phyloP scores from a whole-genome alignment of 2,888 invertebrate species.

The Colletes collaris region DNA sequence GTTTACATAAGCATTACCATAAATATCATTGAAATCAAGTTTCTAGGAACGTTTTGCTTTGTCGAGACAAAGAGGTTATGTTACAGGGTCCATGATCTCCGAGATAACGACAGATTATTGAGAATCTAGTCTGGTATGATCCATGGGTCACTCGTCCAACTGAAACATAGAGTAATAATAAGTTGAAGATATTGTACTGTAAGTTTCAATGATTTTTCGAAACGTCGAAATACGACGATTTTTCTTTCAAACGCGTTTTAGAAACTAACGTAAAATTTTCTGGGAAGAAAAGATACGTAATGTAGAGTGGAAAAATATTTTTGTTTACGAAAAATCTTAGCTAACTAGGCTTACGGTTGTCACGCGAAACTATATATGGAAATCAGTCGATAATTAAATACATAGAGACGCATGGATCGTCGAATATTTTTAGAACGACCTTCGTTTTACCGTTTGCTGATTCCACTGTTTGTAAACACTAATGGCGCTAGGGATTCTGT shows the following conservation, averaged over 20 bases:
- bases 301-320: neutral
- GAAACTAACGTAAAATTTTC: too few relatives aligned
- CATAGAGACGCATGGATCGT: slow-evolving; percentile 17
- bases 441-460: slow-evolving; percentile 28
- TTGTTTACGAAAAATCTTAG: neutral
- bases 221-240: neutral
- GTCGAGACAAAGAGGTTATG: neutral
- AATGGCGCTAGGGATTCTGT: neutral
- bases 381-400: slow-evolving; percentile 30
- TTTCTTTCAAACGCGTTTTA: neutral
- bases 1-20: neutral
- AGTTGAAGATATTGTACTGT: slow-evolving; percentile 4
- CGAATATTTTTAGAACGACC: slow-evolving; percentile 40
- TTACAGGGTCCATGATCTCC: slow-evolving; percentile 27
- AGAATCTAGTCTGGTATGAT: slow-evolving; percentile 26
- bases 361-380: slow-evolving; percentile 16
- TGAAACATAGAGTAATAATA: slow-evolving; percentile 24
- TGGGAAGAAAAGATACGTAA: neutral
- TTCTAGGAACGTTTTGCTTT: too few relatives aligned
- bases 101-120: slow-evolving; percentile 1
- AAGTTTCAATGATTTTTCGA: slow-evolving; percentile 9
- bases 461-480: slow-evolving; percentile 39
- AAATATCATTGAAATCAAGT: too few relatives aligned
- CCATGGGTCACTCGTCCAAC: slow-evolving; percentile 12
- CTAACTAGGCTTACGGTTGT: neutral